These are phyloP conservation scores for Betta splendens DNA, from an alignment of 2,797 vertebrate genomes.

Conservation along the genomic window DNA sequence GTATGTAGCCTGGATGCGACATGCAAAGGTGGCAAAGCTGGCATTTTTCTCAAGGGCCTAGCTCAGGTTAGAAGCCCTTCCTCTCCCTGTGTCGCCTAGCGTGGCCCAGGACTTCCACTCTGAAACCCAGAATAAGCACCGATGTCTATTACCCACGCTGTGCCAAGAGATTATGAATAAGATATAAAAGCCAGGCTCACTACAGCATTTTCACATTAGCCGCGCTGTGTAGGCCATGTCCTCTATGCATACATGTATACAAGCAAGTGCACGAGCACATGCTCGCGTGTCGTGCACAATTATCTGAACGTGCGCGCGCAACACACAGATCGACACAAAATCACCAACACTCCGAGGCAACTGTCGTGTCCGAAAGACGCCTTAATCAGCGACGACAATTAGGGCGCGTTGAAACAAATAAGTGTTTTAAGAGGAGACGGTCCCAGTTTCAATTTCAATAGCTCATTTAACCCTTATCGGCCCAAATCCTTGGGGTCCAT, in stretches of 20 bases:
- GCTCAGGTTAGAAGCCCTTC: conserved; percentile 80
- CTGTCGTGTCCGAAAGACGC: conserved; percentile 65
- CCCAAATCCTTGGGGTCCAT: conserved; percentile 86
- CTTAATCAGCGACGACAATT: conserved; percentile 69
- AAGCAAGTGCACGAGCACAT: conserved; percentile 32
- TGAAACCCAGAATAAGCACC: conserved; percentile 83
- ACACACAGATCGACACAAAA: conserved; percentile 7
- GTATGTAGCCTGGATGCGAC: too few relatives aligned
- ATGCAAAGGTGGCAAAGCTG: conserved; percentile 86
- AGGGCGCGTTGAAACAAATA: conserved; percentile 82
- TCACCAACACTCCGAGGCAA: conserved; percentile 54
- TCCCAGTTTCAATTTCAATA: conserved; percentile 83
- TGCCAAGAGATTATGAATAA: conserved; percentile 91
- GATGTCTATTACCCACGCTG: conserved; percentile 84
- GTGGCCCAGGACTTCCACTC: conserved; percentile 78
- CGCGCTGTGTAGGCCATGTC: conserved; percentile 48
- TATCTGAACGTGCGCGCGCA: conserved; percentile 2
- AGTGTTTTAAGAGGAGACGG: conserved; percentile 82
- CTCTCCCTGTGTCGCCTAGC: conserved; percentile 72
- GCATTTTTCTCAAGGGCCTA: conserved; percentile 74
- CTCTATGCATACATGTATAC: conserved; percentile 60
- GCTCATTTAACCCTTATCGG: conserved; percentile 88
- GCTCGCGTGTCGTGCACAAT: conserved; percentile 1
- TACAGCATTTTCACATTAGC: conserved; percentile 91
- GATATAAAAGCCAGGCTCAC: conserved; percentile 87